phyloP scores from a whole-genome alignment of 2,888 invertebrate genomes.

The Tridacna crocea region DNA sequence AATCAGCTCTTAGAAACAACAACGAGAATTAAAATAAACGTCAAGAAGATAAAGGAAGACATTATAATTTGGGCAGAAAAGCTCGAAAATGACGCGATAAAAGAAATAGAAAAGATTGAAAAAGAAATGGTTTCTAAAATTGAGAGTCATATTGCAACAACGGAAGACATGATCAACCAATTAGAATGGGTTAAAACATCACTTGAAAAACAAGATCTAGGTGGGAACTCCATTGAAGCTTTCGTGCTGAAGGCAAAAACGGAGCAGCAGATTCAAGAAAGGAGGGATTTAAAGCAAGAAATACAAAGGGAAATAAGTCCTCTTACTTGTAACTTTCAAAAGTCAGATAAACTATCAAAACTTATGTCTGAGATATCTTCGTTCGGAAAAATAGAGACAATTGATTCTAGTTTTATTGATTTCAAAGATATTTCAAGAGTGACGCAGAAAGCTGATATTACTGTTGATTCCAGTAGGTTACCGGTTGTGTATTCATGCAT shows the following conservation, averaged over 20 bases:
- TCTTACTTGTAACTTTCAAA: not conserved
- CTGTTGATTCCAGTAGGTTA: not conserved
- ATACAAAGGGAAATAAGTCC: not conserved
- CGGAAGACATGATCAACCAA: not conserved
- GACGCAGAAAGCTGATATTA: not conserved
- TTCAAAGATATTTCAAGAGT: not conserved
- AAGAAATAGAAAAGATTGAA: not conserved
- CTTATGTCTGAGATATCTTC: too few species aligned
- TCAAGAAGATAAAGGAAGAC: not conserved
- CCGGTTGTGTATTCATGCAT: not conserved
- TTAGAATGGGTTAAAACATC: not conserved
- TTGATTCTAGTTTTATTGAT: not conserved
- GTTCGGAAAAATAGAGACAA: too few species aligned
- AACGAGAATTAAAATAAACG: not conserved
- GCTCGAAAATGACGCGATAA: not conserved
- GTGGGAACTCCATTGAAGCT: not conserved
- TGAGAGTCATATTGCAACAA: not conserved
- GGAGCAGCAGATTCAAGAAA: not conserved
- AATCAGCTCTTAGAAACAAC: not conserved
- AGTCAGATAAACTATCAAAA: not conserved
- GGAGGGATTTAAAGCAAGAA: not conserved
- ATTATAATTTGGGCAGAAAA: not conserved
- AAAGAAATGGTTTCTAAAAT: not conserved
- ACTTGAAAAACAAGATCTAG: not conserved
- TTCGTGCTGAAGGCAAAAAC: not conserved